Evolutionary conservation across 2,888 invertebrate genomes (phyloP).

Genomic region (Pogonocherus hispidulus): DNA sequence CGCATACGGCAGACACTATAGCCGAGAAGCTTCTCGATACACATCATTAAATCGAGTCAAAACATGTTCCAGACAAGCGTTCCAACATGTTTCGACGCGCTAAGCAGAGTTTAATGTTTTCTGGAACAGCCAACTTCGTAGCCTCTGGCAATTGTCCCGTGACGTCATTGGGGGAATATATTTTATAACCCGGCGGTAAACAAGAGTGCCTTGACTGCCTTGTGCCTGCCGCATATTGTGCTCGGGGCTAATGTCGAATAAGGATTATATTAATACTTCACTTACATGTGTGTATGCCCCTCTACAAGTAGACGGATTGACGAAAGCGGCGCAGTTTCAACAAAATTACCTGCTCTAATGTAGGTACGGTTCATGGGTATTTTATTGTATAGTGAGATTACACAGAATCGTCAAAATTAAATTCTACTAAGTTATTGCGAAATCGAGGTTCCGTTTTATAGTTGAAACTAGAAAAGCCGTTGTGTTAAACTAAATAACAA

Average conservation of each 20-base stretch:
- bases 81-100: slow-evolving; percentile 31
- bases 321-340: slow-evolving; percentile 5
- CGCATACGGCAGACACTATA: slow-evolving; percentile 3
- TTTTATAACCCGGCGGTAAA: slow-evolving; percentile 35
- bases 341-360: not conserved
- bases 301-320: slow-evolving; percentile 4
- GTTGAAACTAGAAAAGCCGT: too few relatives aligned
- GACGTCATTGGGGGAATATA: slow-evolving; percentile 38
- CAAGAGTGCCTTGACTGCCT: slow-evolving; percentile 19
- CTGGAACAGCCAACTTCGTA: slow-evolving; percentile 29
- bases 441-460: too few relatives aligned
- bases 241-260: slow-evolving; percentile 21
- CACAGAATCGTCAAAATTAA: not conserved
- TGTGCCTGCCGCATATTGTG: slow-evolving; percentile 32
- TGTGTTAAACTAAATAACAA: too few relatives aligned
- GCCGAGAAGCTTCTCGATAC: slow-evolving; percentile 18
- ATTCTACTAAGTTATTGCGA: not conserved
- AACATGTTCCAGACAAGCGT: slow-evolving; percentile 26
- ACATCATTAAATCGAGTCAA: slow-evolving; percentile 25
- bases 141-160: slow-evolving; percentile 36
- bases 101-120: slow-evolving; percentile 33
- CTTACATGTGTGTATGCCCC: slow-evolving; percentile 26
- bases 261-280: slow-evolving; percentile 35
- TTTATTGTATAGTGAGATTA: not conserved
- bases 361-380: too few relatives aligned